Base-by-base conservation (phyloP, 2,888 invertebrate genomes). In the Villa cingulata region DNA sequence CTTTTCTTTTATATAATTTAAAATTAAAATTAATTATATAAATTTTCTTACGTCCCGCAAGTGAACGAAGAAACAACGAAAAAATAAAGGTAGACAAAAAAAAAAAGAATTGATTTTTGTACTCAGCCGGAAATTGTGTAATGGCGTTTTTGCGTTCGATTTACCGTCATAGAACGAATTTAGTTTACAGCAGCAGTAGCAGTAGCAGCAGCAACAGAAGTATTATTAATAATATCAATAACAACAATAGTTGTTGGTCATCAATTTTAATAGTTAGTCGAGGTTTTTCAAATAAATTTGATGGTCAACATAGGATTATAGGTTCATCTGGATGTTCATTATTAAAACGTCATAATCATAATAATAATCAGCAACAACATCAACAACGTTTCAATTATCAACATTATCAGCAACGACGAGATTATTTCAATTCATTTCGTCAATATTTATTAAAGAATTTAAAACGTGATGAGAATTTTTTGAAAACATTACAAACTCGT, bases 61-160 rank as follows among this genome's bases (percentile, higher is more conserved):
- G 29, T 32, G 29, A 32, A 32, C 29, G 29, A 32, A 32, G 29
- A 32, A 32, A 32, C 29, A 32, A 40, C n/a, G 15, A 40, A 40
- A 40, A 39, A 6, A 20, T n/a, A n/a, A n/a, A n/a, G n/a, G n/a
- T n/a, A n/a, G n/a, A n/a, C n/a, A n/a, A n/a, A 20, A 20, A 39
- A 17, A 29, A 29, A 29, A 41, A 41, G 15, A 41, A 29, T 19
- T 7, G 12, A 34, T 39, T 37, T 20, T 40, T 40, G 34, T 34
- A 32, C 39, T 39, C 17, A 37, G 37, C 37, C 37, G 41, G 46
- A 47, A 49, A 51, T 46, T 48, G 51, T 63, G 66, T 66, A 63
- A 69, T 69, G 68, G 68, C 68, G 62, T 67, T 68, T 62, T 62
- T 69, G 61, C 69, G 68, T 59, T 62, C 64, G 51, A 55, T 66